Evolutionary conservation across 1,140 invertebrate species (phyloP), one percentile per base, ranked within the genome.

Genomic region (Rhopalosiphum maidis): DNA sequence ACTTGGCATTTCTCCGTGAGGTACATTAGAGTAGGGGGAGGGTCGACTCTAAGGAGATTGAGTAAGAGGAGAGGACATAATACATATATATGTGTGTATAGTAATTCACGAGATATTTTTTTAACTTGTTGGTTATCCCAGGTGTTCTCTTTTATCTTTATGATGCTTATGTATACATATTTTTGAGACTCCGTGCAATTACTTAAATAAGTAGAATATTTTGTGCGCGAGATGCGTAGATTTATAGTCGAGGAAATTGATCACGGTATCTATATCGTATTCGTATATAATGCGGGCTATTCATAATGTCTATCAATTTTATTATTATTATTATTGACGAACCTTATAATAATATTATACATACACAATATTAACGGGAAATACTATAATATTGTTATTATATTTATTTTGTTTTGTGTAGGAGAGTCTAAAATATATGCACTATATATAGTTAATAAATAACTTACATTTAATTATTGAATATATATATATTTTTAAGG

Each of bases 71-170:
- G 15, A 68, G 15, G 60, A n/a, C 60, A n/a, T n/a, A 68, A n/a
- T n/a, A 68, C 54, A 15, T 68, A 15, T 60, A 11, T 60, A 8
- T 60, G 23, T 60, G 15, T 68, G 18, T 68, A 43, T 30, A 25
- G 8, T 48, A n/a, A 9, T 85, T 43, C 3, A 25, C 22, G 83
- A 23, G 37, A 87, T 60, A 60, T 35, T 55, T 60, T 43, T 90
- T 90, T 60, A 60, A 90, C 88, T 90, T 90, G 22, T 51, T 55
- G 87, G 48, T n/a, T 55, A 90, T 37, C 88, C 88, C 88, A 90
- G 88, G 88, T 90, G 88, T 90, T 60, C 51, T 60, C 23, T 60
- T 60, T 60, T 43, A 43, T 60, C 54, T 90, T 90, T 43, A 90
- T 60, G 55, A 43, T 23, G 23, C 22, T 43, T 25, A 35, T 60